These are phyloP conservation scores for Chydorus sphaericus DNA, from an alignment of 2,888 invertebrate genomes.

Conservation along the genomic window DNA sequence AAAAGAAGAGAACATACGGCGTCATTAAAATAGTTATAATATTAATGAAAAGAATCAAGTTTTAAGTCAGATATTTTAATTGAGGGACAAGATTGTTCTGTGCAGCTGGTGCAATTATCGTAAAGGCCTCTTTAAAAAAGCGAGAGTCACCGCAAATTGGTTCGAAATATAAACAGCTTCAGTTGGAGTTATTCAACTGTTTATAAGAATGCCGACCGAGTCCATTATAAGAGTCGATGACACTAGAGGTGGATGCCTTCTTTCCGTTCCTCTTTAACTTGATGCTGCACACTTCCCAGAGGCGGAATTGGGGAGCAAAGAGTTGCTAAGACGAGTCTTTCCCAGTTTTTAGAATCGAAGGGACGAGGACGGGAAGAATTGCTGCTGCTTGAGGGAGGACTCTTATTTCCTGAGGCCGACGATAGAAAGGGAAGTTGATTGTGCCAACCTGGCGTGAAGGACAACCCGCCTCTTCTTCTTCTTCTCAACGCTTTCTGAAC, in stretches of 20 bases:
- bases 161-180: no score
- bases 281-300: neutral
- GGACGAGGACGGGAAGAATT: neutral
- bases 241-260: slow-evolving; percentile 1
- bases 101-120: no score
- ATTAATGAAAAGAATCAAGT: no score
- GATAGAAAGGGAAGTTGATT: slow-evolving; percentile 4
- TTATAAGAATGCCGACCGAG: no score
- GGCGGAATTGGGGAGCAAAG: neutral
- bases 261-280: neutral
- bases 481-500: neutral
- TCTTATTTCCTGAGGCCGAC: neutral
- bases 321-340: neutral
- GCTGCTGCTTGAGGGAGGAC: neutral
- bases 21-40: no score
- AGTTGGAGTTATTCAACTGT: no score
- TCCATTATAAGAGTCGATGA: neutral
- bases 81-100: no score
- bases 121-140: no score
- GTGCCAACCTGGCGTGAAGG: slow-evolving; percentile 1
- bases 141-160: no score
- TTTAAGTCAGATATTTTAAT: no score
- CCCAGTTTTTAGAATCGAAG: neutral
- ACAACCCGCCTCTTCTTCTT: neutral
- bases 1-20: no score